Evolutionary conservation across 2,113 vertebrate species (phyloP).

Genomic region (Miniopterus natalensis): DNA sequence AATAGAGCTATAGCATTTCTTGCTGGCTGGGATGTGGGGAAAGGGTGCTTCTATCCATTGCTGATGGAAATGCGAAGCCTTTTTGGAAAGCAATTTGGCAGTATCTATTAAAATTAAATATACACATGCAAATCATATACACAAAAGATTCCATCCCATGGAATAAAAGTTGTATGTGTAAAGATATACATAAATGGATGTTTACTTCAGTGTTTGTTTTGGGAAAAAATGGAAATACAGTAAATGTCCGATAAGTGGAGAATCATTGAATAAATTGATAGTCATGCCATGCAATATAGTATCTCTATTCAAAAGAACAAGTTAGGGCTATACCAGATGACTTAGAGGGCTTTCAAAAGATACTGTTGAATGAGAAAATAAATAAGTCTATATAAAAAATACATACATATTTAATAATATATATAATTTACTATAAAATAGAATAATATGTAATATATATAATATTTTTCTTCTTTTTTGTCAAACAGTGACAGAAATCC

Average conservation of each 20-base stretch:
- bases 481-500: background rate
- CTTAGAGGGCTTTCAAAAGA: conserved; percentile 45
- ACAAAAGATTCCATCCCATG: background rate
- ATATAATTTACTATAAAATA: background rate
- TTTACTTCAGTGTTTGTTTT: conserved; percentile 42
- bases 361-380: background rate
- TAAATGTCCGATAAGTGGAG: conserved; percentile 22
- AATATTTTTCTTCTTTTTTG: background rate
- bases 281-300: background rate
- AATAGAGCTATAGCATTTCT: background rate
- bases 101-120: conserved; percentile 58
- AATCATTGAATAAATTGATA: conserved; percentile 22
- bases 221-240: background rate
- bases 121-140: background rate
- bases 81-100: conserved; percentile 57
- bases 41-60: background rate
- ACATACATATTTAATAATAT: background rate
- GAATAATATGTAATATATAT: background rate
- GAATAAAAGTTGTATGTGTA: background rate
- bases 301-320: background rate
- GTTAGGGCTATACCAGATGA: background rate
- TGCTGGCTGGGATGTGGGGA: background rate
- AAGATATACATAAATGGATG: conserved; percentile 8
- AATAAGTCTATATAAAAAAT: background rate
- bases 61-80: conserved; percentile 40